Conservation (phyloP, 2,888 invertebrate genomes). For the Sinohyriopsis cumingii region DNA sequence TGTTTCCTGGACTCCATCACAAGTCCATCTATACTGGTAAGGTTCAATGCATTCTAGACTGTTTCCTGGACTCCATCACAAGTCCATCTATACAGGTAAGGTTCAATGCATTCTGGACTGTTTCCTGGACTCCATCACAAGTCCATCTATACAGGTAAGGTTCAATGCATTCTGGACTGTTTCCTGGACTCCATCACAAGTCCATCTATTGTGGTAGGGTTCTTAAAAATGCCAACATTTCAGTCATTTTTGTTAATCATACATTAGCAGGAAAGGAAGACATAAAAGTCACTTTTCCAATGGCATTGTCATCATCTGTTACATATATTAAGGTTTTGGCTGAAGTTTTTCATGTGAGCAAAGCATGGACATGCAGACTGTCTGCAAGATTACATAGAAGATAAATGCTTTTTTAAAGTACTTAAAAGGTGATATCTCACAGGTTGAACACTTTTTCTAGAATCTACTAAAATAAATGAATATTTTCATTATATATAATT, state of each 20-base stretch:
- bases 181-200: slow-evolving; percentile 66
- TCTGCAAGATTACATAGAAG: too few species aligned
- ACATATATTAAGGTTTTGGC: too few species aligned
- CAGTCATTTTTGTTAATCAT: not conserved
- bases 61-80: slow-evolving; percentile 66
- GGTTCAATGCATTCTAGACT: slow-evolving; percentile 66
- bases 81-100: slow-evolving; percentile 68
- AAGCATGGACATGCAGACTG: too few species aligned
- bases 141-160: slow-evolving; percentile 68
- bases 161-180: slow-evolving; percentile 66
- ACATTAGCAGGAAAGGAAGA: too few species aligned
- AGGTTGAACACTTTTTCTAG: too few species aligned
- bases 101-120: slow-evolving; percentile 67
- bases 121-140: slow-evolving; percentile 66
- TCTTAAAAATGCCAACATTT: not conserved
- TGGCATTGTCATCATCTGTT: too few species aligned
- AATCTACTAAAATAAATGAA: too few species aligned
- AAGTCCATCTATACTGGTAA: slow-evolving; percentile 68
- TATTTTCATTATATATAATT: too few species aligned
- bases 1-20: slow-evolving; percentile 67
- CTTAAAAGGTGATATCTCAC: too few species aligned
- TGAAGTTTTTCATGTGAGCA: too few species aligned
- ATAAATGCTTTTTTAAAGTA: too few species aligned
- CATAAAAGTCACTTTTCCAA: too few species aligned
- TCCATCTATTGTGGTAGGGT: slow-evolving; percentile 67